Conservation (phyloP, 2,888 invertebrate genomes). For the Rhyacophila evoluta region DNA sequence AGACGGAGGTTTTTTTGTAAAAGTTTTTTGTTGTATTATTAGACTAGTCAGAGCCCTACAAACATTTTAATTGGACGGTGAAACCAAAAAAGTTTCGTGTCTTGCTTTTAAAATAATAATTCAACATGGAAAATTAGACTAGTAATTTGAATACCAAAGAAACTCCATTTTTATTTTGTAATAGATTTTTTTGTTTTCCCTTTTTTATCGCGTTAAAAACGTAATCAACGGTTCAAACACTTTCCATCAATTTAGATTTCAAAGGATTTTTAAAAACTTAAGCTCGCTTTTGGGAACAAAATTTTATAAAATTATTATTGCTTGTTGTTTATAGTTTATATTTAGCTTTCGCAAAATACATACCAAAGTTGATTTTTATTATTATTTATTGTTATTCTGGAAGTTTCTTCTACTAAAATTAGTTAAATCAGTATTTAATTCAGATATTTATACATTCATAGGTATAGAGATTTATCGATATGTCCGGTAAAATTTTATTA, state of each 20-base stretch:
- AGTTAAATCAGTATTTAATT: no score
- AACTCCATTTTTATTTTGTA: neutral
- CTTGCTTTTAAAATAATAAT: neutral
- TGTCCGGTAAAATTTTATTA: no score
- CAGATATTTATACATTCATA: no score
- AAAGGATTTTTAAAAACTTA: no score
- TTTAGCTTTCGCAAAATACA: no score
- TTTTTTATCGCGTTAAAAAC: neutral
- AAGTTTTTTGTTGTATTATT: neutral
- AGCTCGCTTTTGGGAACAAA: no score
- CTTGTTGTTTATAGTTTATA: no score
- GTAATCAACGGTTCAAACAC: neutral
- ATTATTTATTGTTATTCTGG: no score
- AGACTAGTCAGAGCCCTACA: neutral
- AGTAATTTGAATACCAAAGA: neutral
- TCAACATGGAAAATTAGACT: neutral
- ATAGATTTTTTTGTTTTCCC: neutral
- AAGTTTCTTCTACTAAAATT: no score
- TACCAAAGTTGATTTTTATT: no score
- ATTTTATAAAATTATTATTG: no score
- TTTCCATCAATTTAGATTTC: neutral
- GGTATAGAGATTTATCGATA: no score
- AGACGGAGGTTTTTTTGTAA: neutral
- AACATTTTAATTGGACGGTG: conserved; percentile 14
- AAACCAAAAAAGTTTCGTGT: neutral